phyloP scores from a whole-genome alignment of 2,113 vertebrate genomes.

The Gavia stellata region DNA sequence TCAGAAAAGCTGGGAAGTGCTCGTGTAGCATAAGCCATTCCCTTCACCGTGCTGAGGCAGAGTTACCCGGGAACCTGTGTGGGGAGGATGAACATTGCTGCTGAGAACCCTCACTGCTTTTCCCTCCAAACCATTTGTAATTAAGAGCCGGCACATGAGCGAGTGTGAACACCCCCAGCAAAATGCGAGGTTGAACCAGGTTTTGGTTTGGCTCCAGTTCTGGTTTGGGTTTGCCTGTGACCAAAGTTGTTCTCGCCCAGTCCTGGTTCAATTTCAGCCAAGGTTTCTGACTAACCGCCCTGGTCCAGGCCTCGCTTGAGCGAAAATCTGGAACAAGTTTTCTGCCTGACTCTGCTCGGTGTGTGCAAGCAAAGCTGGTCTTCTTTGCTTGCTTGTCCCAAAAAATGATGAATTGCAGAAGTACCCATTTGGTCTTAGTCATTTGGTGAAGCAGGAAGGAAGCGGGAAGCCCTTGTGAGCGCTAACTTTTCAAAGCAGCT shows the following conservation, averaged over 20 bases:
- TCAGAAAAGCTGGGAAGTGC: not conserved
- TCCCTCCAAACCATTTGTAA: not conserved
- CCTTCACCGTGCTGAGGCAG: not conserved
- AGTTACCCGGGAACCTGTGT: not conserved
- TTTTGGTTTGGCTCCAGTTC: not conserved
- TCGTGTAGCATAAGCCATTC: not conserved
- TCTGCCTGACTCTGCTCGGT: not conserved
- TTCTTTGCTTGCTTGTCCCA: not conserved
- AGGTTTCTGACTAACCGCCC: not conserved
- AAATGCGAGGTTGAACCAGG: not conserved
- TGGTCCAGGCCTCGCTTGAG: not conserved
- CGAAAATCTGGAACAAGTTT: slow-evolving; percentile 2
- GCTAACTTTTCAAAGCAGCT: slow-evolving; percentile 36
- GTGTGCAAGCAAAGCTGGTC: not conserved
- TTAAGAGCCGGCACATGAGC: not conserved
- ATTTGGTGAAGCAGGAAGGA: slow-evolving; percentile 37
- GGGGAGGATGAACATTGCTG: not conserved
- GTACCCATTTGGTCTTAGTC: slow-evolving; percentile 46
- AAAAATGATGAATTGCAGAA: slow-evolving; percentile 59
- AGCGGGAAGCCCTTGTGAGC: slow-evolving; percentile 52
- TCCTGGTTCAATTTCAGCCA: not conserved
- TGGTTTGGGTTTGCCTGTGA: not conserved
- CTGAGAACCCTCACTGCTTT: not conserved
- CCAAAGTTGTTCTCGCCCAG: not conserved
- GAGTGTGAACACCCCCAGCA: not conserved